A percentile compares a stretch with the other conserved stretches of the same genome.
These are phyloP conservation scores for Xenopus tropicalis DNA, from an alignment of 2,113 vertebrate species.

Conservation along the genomic window DNA sequence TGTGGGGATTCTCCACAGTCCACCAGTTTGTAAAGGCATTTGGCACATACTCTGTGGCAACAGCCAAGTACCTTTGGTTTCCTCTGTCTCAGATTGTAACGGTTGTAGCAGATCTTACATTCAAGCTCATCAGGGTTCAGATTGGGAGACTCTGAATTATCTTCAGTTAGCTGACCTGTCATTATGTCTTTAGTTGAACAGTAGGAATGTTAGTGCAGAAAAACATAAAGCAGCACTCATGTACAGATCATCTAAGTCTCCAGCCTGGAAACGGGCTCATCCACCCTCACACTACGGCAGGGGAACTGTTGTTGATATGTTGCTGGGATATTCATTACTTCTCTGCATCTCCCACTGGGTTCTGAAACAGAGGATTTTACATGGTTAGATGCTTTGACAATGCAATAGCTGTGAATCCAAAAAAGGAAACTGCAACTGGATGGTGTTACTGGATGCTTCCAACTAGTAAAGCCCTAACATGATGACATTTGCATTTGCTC, in stretches of 20 bases:
- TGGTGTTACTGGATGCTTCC: conserved; percentile 26
- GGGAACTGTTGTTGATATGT: not conserved
- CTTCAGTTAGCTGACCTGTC: conserved; percentile 68
- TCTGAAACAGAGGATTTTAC: conserved; percentile 33
- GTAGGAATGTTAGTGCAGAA: not conserved
- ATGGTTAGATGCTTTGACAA: conserved; percentile 24
- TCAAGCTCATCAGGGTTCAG: conserved; percentile 78
- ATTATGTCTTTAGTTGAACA: conserved; percentile 51
- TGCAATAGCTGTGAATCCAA: not conserved
- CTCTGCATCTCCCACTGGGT: conserved; percentile 12
- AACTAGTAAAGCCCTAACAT: conserved; percentile 15
- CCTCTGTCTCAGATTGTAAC: conserved; percentile 77
- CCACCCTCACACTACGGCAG: conserved; percentile 23
- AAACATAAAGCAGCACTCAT: conserved; percentile 10
- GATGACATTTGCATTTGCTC: conserved; percentile 24
- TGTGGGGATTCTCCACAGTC: conserved; percentile 82
- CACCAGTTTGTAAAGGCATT: conserved; percentile 87
- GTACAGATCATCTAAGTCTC: conserved; percentile 15
- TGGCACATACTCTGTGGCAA: conserved; percentile 87
- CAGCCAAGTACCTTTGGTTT: conserved; percentile 88
- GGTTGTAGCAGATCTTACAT: conserved; percentile 94
- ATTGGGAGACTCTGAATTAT: conserved; percentile 54
- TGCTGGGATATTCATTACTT: conserved; percentile 46
- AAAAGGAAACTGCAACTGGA: conserved; percentile 10
- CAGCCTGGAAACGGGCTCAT: conserved; percentile 26